These are phyloP conservation scores for Cyprinus carpio DNA, from an alignment of 2,113 vertebrate species.

Conservation along the genomic window DNA sequence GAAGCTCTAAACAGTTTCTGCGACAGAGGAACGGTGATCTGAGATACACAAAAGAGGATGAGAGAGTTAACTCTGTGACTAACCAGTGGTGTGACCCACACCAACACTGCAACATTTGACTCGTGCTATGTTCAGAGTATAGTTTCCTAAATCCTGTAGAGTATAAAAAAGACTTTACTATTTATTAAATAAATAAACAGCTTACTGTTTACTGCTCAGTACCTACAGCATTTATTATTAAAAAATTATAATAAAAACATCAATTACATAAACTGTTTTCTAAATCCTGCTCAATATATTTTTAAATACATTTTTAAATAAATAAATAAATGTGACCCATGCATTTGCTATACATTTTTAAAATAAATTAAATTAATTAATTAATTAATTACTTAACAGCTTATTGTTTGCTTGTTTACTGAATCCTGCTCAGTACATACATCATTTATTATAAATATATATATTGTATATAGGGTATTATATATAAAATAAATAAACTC, in stretches of 20 bases:
- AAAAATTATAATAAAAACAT: background rate
- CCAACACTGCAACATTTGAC: background rate
- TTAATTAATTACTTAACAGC: too few species aligned
- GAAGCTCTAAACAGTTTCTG: conserved; percentile 7
- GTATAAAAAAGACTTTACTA: background rate
- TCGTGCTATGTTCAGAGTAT: background rate
- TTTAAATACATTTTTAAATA: too few species aligned
- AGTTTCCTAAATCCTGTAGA: background rate
- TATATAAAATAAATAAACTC: background rate
- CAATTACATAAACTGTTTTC: background rate
- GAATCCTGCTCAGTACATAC: background rate
- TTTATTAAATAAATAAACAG: background rate
- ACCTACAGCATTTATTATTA: background rate
- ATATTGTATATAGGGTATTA: too few species aligned
- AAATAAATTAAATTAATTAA: too few species aligned
- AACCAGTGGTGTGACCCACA: conserved; percentile 15
- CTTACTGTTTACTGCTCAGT: background rate
- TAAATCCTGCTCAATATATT: background rate
- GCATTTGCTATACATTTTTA: background rate
- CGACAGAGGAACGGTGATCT: background rate
- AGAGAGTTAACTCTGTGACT: background rate
- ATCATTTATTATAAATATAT: background rate
- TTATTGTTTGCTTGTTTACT: background rate
- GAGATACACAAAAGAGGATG: background rate
- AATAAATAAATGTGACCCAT: background rate